Base-by-base conservation (phyloP, 2,797 vertebrate species). In the Ispidina picta region DNA sequence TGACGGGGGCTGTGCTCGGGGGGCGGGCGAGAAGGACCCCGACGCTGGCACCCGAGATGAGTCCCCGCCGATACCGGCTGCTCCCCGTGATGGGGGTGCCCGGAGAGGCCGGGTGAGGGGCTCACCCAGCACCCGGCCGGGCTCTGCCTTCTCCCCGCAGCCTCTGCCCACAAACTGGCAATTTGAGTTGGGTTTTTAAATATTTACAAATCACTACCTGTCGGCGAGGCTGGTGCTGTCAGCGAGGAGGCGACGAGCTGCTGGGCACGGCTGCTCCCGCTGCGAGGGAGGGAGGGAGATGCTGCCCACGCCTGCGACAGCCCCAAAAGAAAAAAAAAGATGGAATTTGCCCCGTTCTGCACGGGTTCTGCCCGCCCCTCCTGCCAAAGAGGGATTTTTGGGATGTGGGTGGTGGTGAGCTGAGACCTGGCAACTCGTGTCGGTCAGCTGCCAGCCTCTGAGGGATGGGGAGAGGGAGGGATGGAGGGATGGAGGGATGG, bases 221-320 rank as follows among this genome's bases (percentile, higher is more conserved):
- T 12, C 26, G 5, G 51, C 2, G 1, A 22, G 78, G 72, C 51
- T 13, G 52, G 23, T 22, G n/a, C 55, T 2, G 7, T 17, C 22
- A 9, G 51, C 64, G 49, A 28, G 65, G 18, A 68, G 55, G 43
- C 0, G 44, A 21, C 4, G 46, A 69, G 72, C 29, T 31, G 65
- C 49, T 2, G 35, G 85, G 54, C 65, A 60, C 2, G 2, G 59
- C 58, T 1, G 8, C 18, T 58, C 20, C 52, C 2, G 28, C 17
- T 10, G 43, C 0, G 12, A 10, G 4, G 58, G 25, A 52, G 4
- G 58, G 25, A 46, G 25, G 23, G 31, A 48, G 48, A 5, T 3
- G 15, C 48, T 8, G 6, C 1, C 4, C 10, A 21, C 3, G 0
- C 4, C 0, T 3, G 8, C 22, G 21, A 14, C n/a, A 10, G 22